Conservation (phyloP, 2,113 vertebrate species). For the Puma concolor region DNA sequence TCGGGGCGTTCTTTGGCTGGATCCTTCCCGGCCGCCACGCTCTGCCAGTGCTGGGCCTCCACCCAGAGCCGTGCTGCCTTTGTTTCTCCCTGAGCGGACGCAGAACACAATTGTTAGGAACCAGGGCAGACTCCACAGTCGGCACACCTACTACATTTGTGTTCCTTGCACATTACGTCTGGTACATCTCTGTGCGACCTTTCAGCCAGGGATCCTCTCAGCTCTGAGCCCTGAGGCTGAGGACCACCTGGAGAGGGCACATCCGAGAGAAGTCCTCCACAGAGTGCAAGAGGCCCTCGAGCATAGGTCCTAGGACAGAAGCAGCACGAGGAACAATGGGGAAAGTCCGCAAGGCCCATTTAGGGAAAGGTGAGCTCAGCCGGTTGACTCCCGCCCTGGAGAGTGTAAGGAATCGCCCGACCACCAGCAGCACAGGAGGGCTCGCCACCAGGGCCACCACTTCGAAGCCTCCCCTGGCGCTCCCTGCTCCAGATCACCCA, state of each 20-base stretch:
- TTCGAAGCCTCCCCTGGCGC: neutral
- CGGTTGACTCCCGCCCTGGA: neutral
- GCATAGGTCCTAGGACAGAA: neutral
- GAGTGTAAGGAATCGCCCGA: accelerated
- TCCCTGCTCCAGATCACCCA: neutral
- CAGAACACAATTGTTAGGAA: neutral
- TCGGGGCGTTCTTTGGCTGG: slow-evolving; percentile 74
- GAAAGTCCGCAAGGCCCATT: neutral
- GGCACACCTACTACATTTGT: too few relatives aligned
- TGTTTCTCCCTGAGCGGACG: slow-evolving; percentile 72
- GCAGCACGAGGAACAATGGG: too few relatives aligned
- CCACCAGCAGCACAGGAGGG: neutral
- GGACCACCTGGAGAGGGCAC: neutral
- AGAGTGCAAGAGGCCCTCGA: neutral
- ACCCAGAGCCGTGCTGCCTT: neutral
- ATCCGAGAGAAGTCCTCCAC: neutral
- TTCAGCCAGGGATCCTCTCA: neutral
- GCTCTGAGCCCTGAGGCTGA: neutral
- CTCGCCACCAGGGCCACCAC: neutral
- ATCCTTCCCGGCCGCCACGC: slow-evolving; percentile 61
- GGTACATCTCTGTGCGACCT: neutral
- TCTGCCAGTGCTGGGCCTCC: slow-evolving; percentile 51
- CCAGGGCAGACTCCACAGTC: neutral
- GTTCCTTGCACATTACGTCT: neutral
- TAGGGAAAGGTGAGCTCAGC: neutral